phyloP scores from a whole-genome alignment of 2,888 invertebrate genomes.

The Caenorhabditis sp. region DNA sequence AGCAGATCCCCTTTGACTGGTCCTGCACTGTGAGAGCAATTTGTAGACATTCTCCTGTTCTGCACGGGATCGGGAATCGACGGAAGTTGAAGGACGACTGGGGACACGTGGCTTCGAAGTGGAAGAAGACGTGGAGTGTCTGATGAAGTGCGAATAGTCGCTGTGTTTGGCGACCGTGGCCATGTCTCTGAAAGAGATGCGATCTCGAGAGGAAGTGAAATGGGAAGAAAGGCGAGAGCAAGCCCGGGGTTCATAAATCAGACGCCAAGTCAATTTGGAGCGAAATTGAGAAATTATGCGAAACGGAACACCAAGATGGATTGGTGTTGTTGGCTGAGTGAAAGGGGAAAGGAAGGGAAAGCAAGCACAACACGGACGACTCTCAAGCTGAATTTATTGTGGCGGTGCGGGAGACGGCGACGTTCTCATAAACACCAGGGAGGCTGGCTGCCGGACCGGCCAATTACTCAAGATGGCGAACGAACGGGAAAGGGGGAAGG shows the following conservation, averaged over 20 bases:
- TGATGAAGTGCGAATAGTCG: slow-evolving; percentile 48
- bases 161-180: slow-evolving; percentile 54
- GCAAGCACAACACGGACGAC: neutral
- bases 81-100: slow-evolving; percentile 43
- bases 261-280: slow-evolving; percentile 40
- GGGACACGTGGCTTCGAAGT: slow-evolving; percentile 27
- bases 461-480: slow-evolving; percentile 58
- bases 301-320: slow-evolving; percentile 54
- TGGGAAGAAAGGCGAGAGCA: neutral
- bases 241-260: slow-evolving; percentile 39
- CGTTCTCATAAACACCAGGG: slow-evolving; percentile 16
- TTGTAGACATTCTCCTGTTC: slow-evolving; percentile 71
- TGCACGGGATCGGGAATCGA: slow-evolving; percentile 61
- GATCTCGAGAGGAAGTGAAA: neutral
- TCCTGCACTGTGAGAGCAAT: slow-evolving; percentile 71
- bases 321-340: slow-evolving; percentile 23
- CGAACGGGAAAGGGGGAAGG: slow-evolving; percentile 11
- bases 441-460: slow-evolving; percentile 15
- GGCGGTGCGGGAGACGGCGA: slow-evolving; percentile 21
- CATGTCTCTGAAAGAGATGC: slow-evolving; percentile 46
- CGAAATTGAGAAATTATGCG: slow-evolving; percentile 55
- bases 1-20: slow-evolving; percentile 68
- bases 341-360: slow-evolving; percentile 1
- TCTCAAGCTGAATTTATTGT: slow-evolving; percentile 14
- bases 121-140: too few species aligned